Evolutionary conservation across 2,113 vertebrate genomes (phyloP).

Genomic region (Chrysemys picta): DNA sequence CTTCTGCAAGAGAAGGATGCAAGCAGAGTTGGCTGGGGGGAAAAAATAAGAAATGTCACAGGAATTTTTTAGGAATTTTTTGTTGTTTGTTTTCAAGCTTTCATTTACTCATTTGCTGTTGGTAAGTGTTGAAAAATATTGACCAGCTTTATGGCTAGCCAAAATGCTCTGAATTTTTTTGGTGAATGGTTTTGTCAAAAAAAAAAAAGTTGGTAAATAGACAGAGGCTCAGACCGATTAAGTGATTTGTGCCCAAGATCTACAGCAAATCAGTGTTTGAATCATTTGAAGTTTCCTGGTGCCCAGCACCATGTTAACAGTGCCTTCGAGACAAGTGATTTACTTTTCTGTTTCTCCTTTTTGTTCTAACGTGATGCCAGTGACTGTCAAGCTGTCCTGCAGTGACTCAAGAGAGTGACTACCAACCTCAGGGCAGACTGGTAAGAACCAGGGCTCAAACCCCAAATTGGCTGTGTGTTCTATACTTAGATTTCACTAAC

Average conservation of each 20-base stretch:
- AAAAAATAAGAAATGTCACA: not conserved
- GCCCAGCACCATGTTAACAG: not conserved
- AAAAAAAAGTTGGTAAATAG: not conserved
- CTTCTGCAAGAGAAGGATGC: not conserved
- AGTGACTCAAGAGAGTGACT: not conserved
- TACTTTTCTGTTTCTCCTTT: not conserved
- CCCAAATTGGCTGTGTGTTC: not conserved
- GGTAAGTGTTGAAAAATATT: not conserved
- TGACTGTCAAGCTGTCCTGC: fast-evolving
- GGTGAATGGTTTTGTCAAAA: not conserved
- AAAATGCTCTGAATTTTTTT: not conserved
- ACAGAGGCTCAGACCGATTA: not conserved
- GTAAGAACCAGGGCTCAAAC: not conserved
- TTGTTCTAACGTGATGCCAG: not conserved
- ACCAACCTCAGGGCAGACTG: not conserved
- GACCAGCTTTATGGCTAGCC: not conserved
- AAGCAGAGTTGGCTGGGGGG: not conserved
- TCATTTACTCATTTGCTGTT: not conserved
- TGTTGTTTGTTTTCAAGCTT: not conserved
- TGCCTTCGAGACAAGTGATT: not conserved
- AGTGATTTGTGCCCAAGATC: not conserved
- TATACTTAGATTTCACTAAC: not conserved
- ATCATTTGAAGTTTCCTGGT: not conserved
- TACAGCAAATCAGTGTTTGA: not conserved
- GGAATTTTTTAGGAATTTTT: not conserved